phyloP scores from a whole-genome alignment of 2,888 invertebrate genomes.

The Oxytorus armatus region DNA sequence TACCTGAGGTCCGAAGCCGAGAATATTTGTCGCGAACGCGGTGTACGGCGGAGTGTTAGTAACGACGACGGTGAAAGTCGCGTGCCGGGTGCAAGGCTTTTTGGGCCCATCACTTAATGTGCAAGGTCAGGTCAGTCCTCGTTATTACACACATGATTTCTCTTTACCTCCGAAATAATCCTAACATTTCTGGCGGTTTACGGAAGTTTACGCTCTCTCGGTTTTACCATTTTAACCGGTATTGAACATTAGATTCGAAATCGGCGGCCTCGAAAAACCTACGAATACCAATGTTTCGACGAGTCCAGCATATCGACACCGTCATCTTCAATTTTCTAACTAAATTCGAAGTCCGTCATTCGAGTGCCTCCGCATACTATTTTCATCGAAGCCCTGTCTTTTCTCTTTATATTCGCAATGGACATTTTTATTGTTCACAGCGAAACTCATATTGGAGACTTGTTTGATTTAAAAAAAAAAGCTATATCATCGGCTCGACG shows the following conservation, averaged over 20 bases:
- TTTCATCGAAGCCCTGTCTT: no score
- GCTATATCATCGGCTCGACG: background rate
- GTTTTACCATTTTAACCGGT: background rate
- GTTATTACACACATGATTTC: slow-evolving; percentile 28
- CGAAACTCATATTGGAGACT: no score
- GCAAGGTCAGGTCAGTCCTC: slow-evolving; percentile 46
- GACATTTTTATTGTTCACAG: no score
- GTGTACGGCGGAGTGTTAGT: slow-evolving; percentile 9
- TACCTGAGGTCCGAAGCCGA: slow-evolving; percentile 26
- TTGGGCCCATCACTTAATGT: slow-evolving; percentile 28
- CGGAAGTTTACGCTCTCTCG: background rate
- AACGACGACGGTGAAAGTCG: slow-evolving; percentile 50
- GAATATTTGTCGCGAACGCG: slow-evolving; percentile 33
- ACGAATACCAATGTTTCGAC: no score
- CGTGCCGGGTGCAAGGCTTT: slow-evolving; percentile 20
- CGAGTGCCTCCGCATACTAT: no score
- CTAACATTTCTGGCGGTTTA: no score
- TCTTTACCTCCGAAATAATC: slow-evolving; percentile 21
- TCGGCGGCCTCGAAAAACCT: background rate
- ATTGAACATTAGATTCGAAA: background rate
- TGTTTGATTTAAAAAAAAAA: slow-evolving; percentile 5
- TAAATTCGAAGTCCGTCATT: no score
- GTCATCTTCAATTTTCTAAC: no score
- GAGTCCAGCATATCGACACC: no score
- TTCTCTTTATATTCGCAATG: no score